phyloP scores from a whole-genome alignment of 2,888 invertebrate species.

The Lordiphosa andalusiaca region DNA sequence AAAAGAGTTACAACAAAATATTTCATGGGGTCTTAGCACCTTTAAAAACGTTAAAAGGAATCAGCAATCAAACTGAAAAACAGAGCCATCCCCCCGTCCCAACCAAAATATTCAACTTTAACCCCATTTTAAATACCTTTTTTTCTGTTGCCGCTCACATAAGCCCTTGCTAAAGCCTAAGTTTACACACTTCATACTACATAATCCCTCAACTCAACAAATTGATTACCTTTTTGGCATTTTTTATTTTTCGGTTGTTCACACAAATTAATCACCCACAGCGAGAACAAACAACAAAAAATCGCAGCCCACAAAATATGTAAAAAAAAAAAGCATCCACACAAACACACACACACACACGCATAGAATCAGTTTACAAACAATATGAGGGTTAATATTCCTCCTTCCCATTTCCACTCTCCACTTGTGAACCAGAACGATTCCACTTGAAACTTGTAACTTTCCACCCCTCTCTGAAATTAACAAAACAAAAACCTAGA shows the following conservation, averaged over 20 bases:
- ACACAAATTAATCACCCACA: slow-evolving; percentile 66
- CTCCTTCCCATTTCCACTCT: too few relatives aligned
- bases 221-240: slow-evolving; percentile 39
- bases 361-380: slow-evolving; percentile 34
- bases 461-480: slow-evolving; percentile 24
- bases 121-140: too few relatives aligned
- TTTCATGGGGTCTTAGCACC: too few relatives aligned
- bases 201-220: slow-evolving; percentile 18
- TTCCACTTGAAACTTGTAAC: slow-evolving; percentile 61
- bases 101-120: too few relatives aligned
- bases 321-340: slow-evolving; percentile 18
- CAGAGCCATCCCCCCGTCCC: too few relatives aligned
- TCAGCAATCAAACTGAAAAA: too few relatives aligned
- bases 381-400: slow-evolving; percentile 22
- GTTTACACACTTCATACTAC: neutral
- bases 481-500: slow-evolving; percentile 27
- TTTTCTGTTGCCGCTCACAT: slow-evolving; percentile 1
- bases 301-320: slow-evolving; percentile 6
- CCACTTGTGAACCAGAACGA: slow-evolving; percentile 9
- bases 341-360: slow-evolving; percentile 10
- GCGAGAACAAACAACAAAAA: slow-evolving; percentile 31
- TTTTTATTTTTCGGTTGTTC: slow-evolving; percentile 26
- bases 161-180: slow-evolving; percentile 1
- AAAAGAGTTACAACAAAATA: too few relatives aligned
- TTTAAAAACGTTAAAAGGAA: too few relatives aligned